Percentiles rank a stretch among this genome's conserved stretches.
phyloP scores from a whole-genome alignment of 2,113 vertebrate species.

The Boleophthalmus pectinirostris region DNA sequence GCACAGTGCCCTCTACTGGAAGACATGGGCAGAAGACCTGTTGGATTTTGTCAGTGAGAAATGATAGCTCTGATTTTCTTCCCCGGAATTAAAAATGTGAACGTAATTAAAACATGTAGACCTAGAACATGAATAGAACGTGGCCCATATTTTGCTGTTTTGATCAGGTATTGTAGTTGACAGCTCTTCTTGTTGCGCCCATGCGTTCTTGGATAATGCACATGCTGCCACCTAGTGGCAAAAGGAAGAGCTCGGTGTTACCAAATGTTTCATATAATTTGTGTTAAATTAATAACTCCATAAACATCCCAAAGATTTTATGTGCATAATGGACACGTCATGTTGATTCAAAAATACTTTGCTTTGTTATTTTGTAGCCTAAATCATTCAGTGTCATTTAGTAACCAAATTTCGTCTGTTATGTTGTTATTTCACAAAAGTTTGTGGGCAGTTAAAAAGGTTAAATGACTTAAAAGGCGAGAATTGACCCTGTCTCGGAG shows the following conservation, averaged over 20 bases:
- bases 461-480: background rate
- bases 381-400: too few relatives aligned
- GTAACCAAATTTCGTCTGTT: background rate
- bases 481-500: background rate
- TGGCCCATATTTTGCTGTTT: too few relatives aligned
- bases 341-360: too few relatives aligned
- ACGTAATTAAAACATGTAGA: too few relatives aligned
- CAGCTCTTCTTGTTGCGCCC: too few relatives aligned
- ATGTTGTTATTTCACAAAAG: background rate
- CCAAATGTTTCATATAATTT: background rate
- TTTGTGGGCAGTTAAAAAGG: background rate
- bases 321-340: too few relatives aligned
- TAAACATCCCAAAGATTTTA: background rate
- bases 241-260: background rate
- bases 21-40: background rate
- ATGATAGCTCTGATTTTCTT: too few relatives aligned
- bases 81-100: background rate
- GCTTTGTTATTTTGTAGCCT: too few relatives aligned
- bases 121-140: too few relatives aligned
- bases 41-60: background rate
- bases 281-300: background rate
- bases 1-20: slow-evolving; percentile 18
- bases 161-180: too few relatives aligned
- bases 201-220: background rate
- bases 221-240: slow-evolving; percentile 19